Conservation (phyloP, 2,888 invertebrate genomes). For the Aelia acuminata region DNA sequence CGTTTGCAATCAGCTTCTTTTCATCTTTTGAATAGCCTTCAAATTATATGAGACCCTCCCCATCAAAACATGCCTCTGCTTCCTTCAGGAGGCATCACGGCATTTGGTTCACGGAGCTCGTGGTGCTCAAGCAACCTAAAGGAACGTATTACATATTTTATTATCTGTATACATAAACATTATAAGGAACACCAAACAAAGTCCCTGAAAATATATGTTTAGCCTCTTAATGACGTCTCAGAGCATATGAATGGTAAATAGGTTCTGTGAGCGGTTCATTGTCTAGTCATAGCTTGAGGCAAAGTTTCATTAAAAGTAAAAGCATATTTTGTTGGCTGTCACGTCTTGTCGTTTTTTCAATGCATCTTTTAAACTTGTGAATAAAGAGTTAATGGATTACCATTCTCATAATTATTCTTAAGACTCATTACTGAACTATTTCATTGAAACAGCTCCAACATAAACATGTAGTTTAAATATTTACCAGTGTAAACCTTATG, state of each 20-base stretch:
- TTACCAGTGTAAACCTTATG: too few relatives aligned
- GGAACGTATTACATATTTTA: too few relatives aligned
- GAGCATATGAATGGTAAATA: conserved; percentile 10
- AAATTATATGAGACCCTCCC: neutral
- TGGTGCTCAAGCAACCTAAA: too few relatives aligned
- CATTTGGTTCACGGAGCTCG: neutral
- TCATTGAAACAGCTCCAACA: too few relatives aligned
- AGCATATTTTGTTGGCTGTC: neutral
- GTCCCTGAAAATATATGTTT: neutral
- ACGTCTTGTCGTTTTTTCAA: neutral
- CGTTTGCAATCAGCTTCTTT: conserved; percentile 18
- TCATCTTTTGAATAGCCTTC: conserved; percentile 27
- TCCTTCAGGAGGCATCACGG: neutral
- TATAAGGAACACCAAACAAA: neutral
- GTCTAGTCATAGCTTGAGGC: conserved; percentile 22
- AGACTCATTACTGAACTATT: too few relatives aligned
- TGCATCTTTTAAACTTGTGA: neutral
- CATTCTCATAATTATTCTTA: neutral
- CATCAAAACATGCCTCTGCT: neutral
- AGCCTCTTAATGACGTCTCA: neutral
- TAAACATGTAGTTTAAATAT: too few relatives aligned
- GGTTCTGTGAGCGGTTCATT: neutral
- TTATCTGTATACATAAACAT: neutral
- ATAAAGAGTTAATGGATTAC: neutral
- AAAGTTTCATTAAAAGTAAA: conserved; percentile 26